Evolutionary conservation across 2,888 invertebrate species (phyloP), one percentile per base, ranked within the genome.

Genomic region (Trichogramma evanescens): DNA sequence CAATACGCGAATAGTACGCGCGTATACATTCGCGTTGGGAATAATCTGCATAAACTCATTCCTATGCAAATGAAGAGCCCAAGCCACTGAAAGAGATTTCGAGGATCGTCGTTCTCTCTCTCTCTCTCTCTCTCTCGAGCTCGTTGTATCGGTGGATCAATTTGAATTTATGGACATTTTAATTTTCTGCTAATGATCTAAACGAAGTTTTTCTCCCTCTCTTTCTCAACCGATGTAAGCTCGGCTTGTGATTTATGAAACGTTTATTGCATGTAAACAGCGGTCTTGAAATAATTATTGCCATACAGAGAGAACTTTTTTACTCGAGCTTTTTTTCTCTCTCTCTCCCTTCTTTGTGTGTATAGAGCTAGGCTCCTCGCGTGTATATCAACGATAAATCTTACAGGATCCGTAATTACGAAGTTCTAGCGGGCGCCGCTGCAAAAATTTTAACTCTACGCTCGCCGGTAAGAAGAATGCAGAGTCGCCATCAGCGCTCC

Each of bases 31-130:
- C 71, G 70, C 72, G 66, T 70, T 71, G 72, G 73, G 74, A 75
- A 74, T 74, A 74, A 75, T 75, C 74, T 75, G 73, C 75, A 75
- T 75, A 75, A 75, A 74, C 74, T 75, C 75, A 75, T 73, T 73
- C 71, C 72, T 68, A 70, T 69, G 70, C 70, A 70, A 70, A 71
- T 68, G 67, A 68, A 70, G 67, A 71, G 69, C 68, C 61, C 60
- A 62, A 65, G 63, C 61, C 45, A 13, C 38, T 38, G 44, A 46
- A 46, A 41, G 45, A n/a, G 26, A 56, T 53, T 53, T 46, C 57
- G 49, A 51, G 57, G 58, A 42, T 50, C 62, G 52, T 3, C 51
- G 10, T 39, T 6, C 7, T n/a, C 65, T 63, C 61, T 57, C 57
- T 61, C 53, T 6, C 46, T 6, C 7, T n/a, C 65, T 63, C 61